A percentile compares a stretch with the other conserved stretches of the same genome.
Conservation (phyloP, 2,888 invertebrate species). For the Ophion obscuratus region DNA sequence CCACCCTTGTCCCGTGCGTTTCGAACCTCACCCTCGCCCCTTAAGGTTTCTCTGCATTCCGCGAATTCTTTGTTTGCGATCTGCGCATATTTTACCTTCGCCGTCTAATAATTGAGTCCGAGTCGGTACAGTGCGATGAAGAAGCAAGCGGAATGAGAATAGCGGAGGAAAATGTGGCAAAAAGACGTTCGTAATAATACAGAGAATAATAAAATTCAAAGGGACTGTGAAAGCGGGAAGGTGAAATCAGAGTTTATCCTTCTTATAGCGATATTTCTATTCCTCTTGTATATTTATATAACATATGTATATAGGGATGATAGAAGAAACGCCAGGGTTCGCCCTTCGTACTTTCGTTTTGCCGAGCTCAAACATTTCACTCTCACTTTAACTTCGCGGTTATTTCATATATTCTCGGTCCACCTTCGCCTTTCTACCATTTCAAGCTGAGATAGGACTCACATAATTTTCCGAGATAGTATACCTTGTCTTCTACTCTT, state of each 20-base stretch:
- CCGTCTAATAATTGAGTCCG: no score
- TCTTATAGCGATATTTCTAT: slow-evolving; percentile 75
- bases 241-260: slow-evolving; percentile 72
- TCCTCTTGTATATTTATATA: slow-evolving; percentile 58
- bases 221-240: slow-evolving; percentile 8
- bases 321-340: slow-evolving; percentile 22
- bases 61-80: no score
- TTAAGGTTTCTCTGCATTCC: no score
- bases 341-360: slow-evolving; percentile 34
- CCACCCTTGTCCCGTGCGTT: no score
- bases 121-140: not conserved
- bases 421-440: slow-evolving; percentile 76
- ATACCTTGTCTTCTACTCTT: slow-evolving; percentile 62
- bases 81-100: no score
- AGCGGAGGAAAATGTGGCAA: slow-evolving; percentile 8
- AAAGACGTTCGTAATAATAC: slow-evolving; percentile 29
- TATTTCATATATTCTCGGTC: slow-evolving; percentile 76
- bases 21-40: no score
- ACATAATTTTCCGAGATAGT: slow-evolving; percentile 82
- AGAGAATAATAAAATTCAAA: slow-evolving; percentile 35
- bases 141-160: not conserved
- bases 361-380: slow-evolving; percentile 72
- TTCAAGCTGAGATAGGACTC: slow-evolving; percentile 78
- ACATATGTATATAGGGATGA: slow-evolving; percentile 1
- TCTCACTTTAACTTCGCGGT: slow-evolving; percentile 76